These are phyloP conservation scores for Sparus aurata DNA, from an alignment of 2,797 vertebrate species.

Conservation along the genomic window DNA sequence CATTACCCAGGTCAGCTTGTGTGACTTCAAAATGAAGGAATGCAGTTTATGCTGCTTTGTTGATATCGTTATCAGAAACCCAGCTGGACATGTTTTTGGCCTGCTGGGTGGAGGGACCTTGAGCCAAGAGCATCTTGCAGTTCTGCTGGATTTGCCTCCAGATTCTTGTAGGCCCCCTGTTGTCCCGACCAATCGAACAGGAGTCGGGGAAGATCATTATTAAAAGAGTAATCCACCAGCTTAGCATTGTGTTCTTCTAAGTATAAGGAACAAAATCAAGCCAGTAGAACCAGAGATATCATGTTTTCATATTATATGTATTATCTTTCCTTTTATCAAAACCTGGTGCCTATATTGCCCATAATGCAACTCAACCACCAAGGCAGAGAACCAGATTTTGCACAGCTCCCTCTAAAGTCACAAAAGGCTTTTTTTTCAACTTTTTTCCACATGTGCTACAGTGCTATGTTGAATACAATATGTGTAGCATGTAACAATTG, in stretches of 20 bases:
- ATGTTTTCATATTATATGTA: background rate
- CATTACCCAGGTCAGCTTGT: background rate
- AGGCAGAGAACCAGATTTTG: no score
- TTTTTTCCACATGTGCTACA: no score
- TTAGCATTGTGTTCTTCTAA: background rate
- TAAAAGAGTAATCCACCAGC: background rate
- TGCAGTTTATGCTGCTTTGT: constrained; percentile 20
- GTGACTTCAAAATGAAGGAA: constrained; percentile 14
- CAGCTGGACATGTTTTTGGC: constrained; percentile 17
- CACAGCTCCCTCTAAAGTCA: no score
- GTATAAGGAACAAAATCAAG: background rate
- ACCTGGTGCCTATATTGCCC: background rate
- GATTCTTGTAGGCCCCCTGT: background rate
- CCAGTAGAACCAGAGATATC: background rate
- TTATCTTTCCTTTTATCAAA: background rate
- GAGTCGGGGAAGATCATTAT: no score
- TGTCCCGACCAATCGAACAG: background rate
- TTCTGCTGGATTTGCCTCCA: background rate
- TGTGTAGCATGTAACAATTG: no score
- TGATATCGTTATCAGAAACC: constrained; percentile 14
- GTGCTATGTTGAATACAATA: no score
- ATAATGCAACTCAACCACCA: background rate
- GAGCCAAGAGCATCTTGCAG: constrained; percentile 18
- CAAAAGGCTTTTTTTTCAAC: no score
- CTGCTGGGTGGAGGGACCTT: background rate